A percentile compares a stretch with the other conserved stretches of the same genome.
These are phyloP conservation scores for Hormiphora californensis DNA, from an alignment of 37 sponge, comb jelly and placozoan genomes.

Conservation along the genomic window DNA sequence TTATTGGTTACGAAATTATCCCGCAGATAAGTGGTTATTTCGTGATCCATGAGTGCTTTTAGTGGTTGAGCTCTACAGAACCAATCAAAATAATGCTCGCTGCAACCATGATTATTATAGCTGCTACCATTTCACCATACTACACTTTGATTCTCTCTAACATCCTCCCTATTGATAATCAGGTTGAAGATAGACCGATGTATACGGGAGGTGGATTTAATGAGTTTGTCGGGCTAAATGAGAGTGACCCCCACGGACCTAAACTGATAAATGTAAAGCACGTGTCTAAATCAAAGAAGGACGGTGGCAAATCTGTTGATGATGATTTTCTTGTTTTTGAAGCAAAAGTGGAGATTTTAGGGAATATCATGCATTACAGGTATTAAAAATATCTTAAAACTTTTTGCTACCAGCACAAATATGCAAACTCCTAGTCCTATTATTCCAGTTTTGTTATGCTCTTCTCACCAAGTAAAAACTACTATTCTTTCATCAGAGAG, in stretches of 20 bases:
- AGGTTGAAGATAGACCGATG: constrained; percentile 47
- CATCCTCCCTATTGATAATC: too few relatives aligned
- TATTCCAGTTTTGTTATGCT: too few relatives aligned
- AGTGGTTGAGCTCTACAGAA: too few relatives aligned
- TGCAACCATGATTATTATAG: too few relatives aligned
- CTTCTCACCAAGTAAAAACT: too few relatives aligned
- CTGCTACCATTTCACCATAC: too few relatives aligned
- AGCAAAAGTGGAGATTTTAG: constrained; percentile 24
- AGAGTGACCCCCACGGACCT: constrained; percentile 48
- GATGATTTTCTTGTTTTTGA: constrained; percentile 39
- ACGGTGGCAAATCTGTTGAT: constrained; percentile 16
- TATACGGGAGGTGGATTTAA: constrained; percentile 39
- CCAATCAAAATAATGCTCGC: too few relatives aligned
- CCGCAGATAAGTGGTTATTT: too few relatives aligned
- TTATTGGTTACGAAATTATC: too few relatives aligned
- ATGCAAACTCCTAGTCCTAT: background rate
- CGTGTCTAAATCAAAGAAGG: constrained; percentile 26
- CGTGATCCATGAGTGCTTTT: too few relatives aligned
- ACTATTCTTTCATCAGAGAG: background rate
- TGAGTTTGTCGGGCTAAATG: constrained; percentile 44
- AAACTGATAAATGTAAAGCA: background rate
- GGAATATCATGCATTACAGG: constrained; percentile 53
- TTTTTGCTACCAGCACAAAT: too few relatives aligned
- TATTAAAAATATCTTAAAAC: background rate
- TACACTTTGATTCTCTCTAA: too few relatives aligned